Base-by-base conservation (phyloP, 2,888 invertebrate species). In the Leucophora obtusa region DNA sequence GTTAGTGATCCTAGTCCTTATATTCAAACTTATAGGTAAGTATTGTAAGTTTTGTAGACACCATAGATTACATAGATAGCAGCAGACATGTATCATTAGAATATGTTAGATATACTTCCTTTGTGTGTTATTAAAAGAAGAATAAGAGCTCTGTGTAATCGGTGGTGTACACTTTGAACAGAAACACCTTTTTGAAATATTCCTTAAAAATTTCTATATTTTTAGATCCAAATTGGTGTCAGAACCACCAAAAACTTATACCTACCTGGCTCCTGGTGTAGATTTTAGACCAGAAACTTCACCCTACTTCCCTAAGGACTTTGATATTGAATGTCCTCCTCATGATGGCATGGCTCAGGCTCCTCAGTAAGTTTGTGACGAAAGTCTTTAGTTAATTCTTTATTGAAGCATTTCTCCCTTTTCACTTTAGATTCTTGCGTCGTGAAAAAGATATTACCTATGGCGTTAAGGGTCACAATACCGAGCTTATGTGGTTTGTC, bases 1-100 rank as follows among this genome's bases (percentile, higher is more conserved):
- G 94, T 98, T 83, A 97, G 97, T 90, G 98, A 99, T 88, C 98
- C 99, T 0, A 98, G 98, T 73, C 98, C 98, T 0, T 95, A 94
- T 87, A 96, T 96, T 1, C 92, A 94, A 85, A 97, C 97, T 0
- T 94, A 95, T 87, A 89, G 89, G 89, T 89, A 76, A 62, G 28
- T 15, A 14, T 8, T 18, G 3, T 17, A 7, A 1, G 1, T 21
- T 21, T 21, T 21, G 4, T 4, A 21, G 2, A 21, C 2, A 21
- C 21, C 4, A 2, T n/a, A n/a, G n/a, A n/a, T n/a, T n/a, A n/a
- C n/a, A n/a, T n/a, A n/a, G n/a, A n/a, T n/a, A n/a, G n/a, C n/a
- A n/a, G n/a, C n/a, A n/a, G n/a, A n/a, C n/a, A n/a, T n/a, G n/a
- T n/a, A n/a, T n/a, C n/a, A n/a, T n/a, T n/a, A n/a, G n/a, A n/a